Percentiles rank a stretch among this genome's conserved stretches.
These are phyloP conservation scores for Sphaerodactylus townsendi DNA, from an alignment of 2,113 vertebrate genomes.

Conservation along the genomic window DNA sequence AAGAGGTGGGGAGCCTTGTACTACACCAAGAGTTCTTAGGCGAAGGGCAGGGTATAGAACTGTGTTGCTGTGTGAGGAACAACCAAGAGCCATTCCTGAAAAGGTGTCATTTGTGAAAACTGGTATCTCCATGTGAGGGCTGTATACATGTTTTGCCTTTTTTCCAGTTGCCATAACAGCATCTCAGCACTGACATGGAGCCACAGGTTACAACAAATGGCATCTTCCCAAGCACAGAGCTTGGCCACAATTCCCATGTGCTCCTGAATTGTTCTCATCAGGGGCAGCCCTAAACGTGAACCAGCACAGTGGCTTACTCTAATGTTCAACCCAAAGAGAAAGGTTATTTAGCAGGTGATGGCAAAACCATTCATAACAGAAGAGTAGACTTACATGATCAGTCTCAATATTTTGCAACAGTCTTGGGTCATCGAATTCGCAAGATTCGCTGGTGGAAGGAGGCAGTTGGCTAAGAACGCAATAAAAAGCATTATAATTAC, in stretches of 20 bases:
- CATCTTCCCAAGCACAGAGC: not conserved
- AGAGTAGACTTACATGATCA: constrained; percentile 81
- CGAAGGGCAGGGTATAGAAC: no score
- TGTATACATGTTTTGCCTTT: no score
- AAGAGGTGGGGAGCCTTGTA: no score
- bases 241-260: no score
- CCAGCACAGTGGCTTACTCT: no score
- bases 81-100: no score
- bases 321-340: not conserved
- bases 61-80: no score
- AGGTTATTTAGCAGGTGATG: not conserved
- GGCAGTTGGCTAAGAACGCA: constrained; percentile 81
- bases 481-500: constrained; percentile 35
- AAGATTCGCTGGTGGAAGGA: constrained; percentile 83
- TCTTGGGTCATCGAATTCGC: constrained; percentile 93
- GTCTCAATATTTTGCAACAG: constrained; percentile 94
- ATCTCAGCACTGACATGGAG: no score
- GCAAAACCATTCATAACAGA: not conserved
- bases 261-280: not conserved
- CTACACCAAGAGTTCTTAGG: no score
- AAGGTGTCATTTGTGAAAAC: no score
- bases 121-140: no score
- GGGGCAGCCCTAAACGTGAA: not conserved
- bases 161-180: no score
- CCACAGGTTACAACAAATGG: not conserved